phyloP scores from a whole-genome alignment of 2,888 invertebrate genomes.

The Pyrrhosoma nymphula region DNA sequence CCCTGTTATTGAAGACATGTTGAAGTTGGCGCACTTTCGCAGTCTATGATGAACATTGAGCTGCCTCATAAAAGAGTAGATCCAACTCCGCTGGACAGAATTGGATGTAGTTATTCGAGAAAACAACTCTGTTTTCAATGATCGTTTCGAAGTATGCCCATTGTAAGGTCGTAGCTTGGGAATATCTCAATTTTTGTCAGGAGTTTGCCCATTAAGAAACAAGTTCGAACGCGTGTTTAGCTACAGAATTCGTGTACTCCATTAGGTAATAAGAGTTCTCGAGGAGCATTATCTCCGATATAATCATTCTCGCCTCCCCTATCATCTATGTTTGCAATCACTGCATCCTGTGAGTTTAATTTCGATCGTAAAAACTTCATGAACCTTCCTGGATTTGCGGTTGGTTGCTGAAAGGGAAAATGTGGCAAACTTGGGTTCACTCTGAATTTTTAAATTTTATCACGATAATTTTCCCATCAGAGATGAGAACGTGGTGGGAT shows the following conservation, averaged over 20 bases:
- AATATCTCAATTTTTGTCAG: background rate
- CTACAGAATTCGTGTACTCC: background rate
- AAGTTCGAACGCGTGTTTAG: background rate
- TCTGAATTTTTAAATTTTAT: background rate
- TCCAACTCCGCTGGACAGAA: background rate
- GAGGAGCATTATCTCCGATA: background rate
- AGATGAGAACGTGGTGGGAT: background rate
- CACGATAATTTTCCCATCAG: background rate
- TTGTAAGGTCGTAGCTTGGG: background rate
- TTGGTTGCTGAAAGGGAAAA: background rate
- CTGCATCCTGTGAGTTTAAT: background rate
- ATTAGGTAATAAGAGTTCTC: slow-evolving; percentile 12
- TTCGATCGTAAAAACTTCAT: background rate
- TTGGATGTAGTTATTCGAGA: background rate
- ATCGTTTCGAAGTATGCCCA: background rate
- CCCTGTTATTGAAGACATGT: background rate
- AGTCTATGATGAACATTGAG: background rate
- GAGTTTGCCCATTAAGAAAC: background rate
- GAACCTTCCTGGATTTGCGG: background rate
- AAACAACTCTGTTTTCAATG: background rate
- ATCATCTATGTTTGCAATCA: background rate
- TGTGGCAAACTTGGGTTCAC: background rate
- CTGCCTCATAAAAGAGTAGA: background rate
- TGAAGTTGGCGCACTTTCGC: background rate
- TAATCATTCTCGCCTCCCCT: background rate